Percentiles rank a stretch among this genome's conserved stretches.
Evolutionary conservation across 2,113 vertebrate genomes (phyloP).

Genomic region (Saimiri boliviensis): DNA sequence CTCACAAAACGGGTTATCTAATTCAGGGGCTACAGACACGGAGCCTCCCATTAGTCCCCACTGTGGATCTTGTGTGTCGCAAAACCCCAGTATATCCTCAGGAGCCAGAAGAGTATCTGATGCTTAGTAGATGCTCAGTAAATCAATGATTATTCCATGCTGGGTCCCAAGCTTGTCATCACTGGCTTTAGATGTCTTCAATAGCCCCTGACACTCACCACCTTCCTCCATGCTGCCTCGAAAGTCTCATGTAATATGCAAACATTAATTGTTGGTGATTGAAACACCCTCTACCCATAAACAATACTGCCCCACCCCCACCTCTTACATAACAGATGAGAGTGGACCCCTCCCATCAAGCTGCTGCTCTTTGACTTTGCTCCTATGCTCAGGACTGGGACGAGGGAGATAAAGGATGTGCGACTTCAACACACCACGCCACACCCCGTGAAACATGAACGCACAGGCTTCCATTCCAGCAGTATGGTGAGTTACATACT

Average conservation of each 20-base stretch:
- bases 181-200: background rate
- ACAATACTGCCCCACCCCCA: background rate
- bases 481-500: background rate
- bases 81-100: background rate
- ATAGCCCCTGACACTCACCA: background rate
- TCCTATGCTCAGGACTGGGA: background rate
- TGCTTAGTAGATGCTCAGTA: background rate
- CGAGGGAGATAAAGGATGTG: fast-evolving
- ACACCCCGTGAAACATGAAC: background rate
- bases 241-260: background rate
- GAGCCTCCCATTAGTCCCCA: background rate
- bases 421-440: background rate
- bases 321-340: background rate
- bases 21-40: background rate
- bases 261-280: background rate
- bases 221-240: background rate
- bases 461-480: background rate
- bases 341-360: background rate
- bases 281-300: background rate
- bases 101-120: background rate
- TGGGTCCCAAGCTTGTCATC: background rate
- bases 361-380: background rate
- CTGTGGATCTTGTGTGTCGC: background rate
- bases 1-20: background rate
- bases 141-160: background rate